Conservation (phyloP, 2,888 invertebrate species). For the Lordiphosa fenestrarum region DNA sequence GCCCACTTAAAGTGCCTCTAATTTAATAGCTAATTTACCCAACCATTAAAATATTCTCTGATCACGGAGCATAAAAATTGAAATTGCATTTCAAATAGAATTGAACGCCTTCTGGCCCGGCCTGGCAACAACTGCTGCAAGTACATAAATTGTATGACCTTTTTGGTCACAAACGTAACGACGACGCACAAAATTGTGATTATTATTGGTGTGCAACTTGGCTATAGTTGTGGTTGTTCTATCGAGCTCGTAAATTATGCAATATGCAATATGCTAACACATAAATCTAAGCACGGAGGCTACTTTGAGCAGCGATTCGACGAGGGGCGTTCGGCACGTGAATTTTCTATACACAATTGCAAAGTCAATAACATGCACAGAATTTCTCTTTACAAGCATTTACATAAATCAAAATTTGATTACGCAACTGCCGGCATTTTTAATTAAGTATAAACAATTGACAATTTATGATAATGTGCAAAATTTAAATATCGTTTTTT, state of each 20-base stretch:
- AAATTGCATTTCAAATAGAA: slow-evolving; percentile 27
- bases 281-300: slow-evolving; percentile 61
- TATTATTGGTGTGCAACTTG: slow-evolving; percentile 40
- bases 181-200: slow-evolving; percentile 51
- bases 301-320: slow-evolving; percentile 44
- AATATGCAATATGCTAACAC: slow-evolving; percentile 32
- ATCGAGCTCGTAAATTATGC: slow-evolving; percentile 44
- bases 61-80: slow-evolving; percentile 7
- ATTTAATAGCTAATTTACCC: slow-evolving; percentile 11
- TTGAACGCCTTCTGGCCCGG: slow-evolving; percentile 22
- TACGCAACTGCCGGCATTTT: slow-evolving; percentile 60
- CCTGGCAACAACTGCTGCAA: slow-evolving; percentile 28
- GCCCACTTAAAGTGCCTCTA: too few relatives aligned
- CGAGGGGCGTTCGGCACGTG: slow-evolving; percentile 42
- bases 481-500: slow-evolving; percentile 27
- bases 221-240: slow-evolving; percentile 2
- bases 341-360: slow-evolving; percentile 33
- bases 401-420: slow-evolving; percentile 31
- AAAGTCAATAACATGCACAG: slow-evolving; percentile 39
- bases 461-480: slow-evolving; percentile 33
- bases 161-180: slow-evolving; percentile 63
- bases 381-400: slow-evolving; percentile 17
- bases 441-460: too few relatives aligned
- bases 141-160: slow-evolving; percentile 55
- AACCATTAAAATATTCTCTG: slow-evolving; percentile 6